Evolutionary conservation across 2,797 vertebrate genomes (phyloP).

Genomic region (Pogonophryne albipinna): DNA sequence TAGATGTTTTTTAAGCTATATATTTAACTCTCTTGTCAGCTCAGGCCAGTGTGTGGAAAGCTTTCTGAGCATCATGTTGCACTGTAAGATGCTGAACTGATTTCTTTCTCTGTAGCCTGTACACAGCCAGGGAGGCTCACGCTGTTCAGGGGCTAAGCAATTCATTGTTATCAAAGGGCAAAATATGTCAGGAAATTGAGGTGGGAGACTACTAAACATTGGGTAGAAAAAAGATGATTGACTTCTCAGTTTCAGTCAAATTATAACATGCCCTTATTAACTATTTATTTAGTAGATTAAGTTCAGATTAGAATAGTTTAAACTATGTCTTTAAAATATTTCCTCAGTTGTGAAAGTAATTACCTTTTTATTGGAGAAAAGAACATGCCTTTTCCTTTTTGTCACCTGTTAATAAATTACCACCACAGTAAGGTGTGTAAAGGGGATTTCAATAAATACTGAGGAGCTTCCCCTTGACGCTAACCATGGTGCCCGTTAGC

Average conservation of each 20-base stretch:
- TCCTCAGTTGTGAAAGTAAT: neutral
- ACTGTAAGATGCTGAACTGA: constrained; percentile 14
- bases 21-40: constrained; percentile 16
- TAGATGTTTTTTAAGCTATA: constrained; percentile 26
- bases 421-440: constrained; percentile 3
- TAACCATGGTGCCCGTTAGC: constrained; percentile 18
- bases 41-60: neutral
- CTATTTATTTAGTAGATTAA: neutral
- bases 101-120: constrained; percentile 4
- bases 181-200: constrained; percentile 17
- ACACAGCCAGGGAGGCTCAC: neutral
- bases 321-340: neutral
- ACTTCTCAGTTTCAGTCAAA: neutral
- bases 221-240: neutral
- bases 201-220: neutral
- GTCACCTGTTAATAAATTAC: neutral
- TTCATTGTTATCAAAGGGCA: constrained; percentile 17
- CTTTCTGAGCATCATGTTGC: neutral
- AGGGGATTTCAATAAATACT: constrained; percentile 8
- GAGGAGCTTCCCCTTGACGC: constrained; percentile 12
- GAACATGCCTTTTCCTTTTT: neutral
- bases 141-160: constrained; percentile 20
- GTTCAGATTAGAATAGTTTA: neutral
- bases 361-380: neutral
- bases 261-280: too few relatives aligned